Evolutionary conservation across 2,888 invertebrate species (phyloP), one percentile per base, ranked within the genome.

Genomic region (Pollenia labialis): DNA sequence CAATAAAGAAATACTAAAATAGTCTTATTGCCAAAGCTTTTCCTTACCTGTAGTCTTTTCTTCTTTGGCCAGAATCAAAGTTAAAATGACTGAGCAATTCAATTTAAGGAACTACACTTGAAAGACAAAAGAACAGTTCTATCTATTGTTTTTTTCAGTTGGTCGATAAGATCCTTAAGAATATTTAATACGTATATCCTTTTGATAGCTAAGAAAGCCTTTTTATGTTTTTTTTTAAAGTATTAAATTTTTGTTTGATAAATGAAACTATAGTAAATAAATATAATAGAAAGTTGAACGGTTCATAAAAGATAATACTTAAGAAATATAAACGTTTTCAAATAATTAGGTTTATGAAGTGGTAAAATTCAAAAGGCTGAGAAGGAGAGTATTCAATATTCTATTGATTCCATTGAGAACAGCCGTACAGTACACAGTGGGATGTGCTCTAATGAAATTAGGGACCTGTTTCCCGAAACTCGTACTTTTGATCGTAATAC

Each of bases 71-170:
- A 12, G 64, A 56, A 42, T 71, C 60, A 72, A 56, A 83, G 23
- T 66, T 18, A 42, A 72, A 48, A 56, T 56, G 69, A 48, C 16
- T 50, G 48, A 77, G 32, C 66, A 60, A 72, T 77, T 76, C 76
- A 76, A 85, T 72, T 72, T 60, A n/a, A 74, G 60, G 23, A 44
- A 72, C 56, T 77, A 11, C 58, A 75, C 60, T 69, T 69, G 58
- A n/a, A 46, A 77, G 50, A 85, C 85, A 85, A 81, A 77, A 50
- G 81, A 62, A 81, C 68, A 77, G 14, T 80, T 81, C 77, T 60
- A 74, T 76, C 81, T 68, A 56, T 85, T 77, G 81, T 72, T 80
- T 18, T 44, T 69, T 2, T 62, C n/a, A 18, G 71, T 14, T 54
- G 71, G 14, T 52, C 18, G 18, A 60, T 62, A 62, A 71, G 44